phyloP scores from a whole-genome alignment of 37 sponge, comb jelly and placozoan species.

The Hexactinellida sp. region DNA sequence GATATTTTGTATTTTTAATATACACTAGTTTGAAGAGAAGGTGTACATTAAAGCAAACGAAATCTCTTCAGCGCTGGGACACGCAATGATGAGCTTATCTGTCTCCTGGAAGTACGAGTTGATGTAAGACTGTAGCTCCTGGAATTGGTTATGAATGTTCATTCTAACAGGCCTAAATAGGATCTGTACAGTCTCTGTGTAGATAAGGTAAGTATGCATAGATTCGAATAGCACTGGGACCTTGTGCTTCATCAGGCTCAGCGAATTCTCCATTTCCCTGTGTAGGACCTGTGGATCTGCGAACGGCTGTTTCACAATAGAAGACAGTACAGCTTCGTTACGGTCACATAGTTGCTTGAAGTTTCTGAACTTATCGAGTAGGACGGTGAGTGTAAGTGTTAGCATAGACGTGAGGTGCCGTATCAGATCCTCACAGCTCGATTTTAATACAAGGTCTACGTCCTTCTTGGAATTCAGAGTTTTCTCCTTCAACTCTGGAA shows the following conservation, averaged over 20 bases:
- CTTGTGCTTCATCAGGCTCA: neutral
- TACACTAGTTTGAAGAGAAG: neutral
- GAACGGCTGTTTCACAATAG: neutral
- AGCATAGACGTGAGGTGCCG: conserved; percentile 30
- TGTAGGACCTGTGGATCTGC: neutral
- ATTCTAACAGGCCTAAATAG: conserved; percentile 79
- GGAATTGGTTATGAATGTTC: neutral
- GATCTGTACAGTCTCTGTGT: conserved; percentile 85
- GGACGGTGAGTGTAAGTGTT: conserved; percentile 31
- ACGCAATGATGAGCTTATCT: conserved; percentile 84
- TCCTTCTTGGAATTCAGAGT: conserved; percentile 83
- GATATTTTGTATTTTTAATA: too few relatives aligned
- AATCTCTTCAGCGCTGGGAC: conserved; percentile 85
- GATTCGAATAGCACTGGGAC: neutral
- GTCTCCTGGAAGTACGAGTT: conserved; percentile 48
- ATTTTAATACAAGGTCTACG: conserved; percentile 61
- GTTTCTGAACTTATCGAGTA: conserved; percentile 33
- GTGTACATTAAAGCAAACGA: conserved; percentile 15
- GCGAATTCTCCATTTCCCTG: neutral
- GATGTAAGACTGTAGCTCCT: conserved; percentile 20
- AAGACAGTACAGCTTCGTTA: neutral
- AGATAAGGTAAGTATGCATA: conserved; percentile 58
- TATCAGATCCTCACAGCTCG: conserved; percentile 63
- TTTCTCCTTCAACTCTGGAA: conserved; percentile 58
- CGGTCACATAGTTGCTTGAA: neutral